Base-by-base conservation (phyloP, 2,888 invertebrate species). In the Hypselothyrea guttata region DNA sequence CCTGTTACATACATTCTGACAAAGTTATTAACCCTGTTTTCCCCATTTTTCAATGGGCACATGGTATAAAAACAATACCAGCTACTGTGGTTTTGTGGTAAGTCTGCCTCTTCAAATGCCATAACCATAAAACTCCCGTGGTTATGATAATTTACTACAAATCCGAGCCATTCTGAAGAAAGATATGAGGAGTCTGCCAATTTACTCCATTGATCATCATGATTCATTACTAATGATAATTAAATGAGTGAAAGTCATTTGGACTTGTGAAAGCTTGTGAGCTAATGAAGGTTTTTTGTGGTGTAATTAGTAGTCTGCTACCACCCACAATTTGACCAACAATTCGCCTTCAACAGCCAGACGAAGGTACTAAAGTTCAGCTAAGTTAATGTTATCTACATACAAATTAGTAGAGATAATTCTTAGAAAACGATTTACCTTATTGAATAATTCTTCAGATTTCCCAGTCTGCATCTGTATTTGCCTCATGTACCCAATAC, bases 171-270 rank as follows among this genome's bases (percentile, higher is more conserved):
- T 69, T 69, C 70, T 69, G 69, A 58, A 59, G 59, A 58, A 55
- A 64, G 70, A 44, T 64, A 51, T 7, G 16, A 31, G 46, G 16
- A 31, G 46, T 42, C 30, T 49, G 46, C 57, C 47, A 63, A 47
- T 35, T 52, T 46, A 47, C 48, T 47, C 35, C 35, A 38, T 37
- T 37, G 37, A 30, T 45, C 41, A 52, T 38, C 3, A 22, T 22
- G 22, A 22, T 22, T 22, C 22, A 22, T 22, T 22, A 5, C 22
- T 7, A n/a, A n/a, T 3, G 52, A 62, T 65, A 56, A 71, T 81
- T 59, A 64, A 74, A 30, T 51, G 75, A 81, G 77, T 81, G 77
- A 77, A 77, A 77, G 77, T 77, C 52, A 57, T 60, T 57, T 66
- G 54, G 40, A 64, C 30, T 8, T 55, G 75, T 45, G 82, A 78